phyloP scores from a whole-genome alignment of 1,140 invertebrate genomes.

The Solen grandis region DNA sequence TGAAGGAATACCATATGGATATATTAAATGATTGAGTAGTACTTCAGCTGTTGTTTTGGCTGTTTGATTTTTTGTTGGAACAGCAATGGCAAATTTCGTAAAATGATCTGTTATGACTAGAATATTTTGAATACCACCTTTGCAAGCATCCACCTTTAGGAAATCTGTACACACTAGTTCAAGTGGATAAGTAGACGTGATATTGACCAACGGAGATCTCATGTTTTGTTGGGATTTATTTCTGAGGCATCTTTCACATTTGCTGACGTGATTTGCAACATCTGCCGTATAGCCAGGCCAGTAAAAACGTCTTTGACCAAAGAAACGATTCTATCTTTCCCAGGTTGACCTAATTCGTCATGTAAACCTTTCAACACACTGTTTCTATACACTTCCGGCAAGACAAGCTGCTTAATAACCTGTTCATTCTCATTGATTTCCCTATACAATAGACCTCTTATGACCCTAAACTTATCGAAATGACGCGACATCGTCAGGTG shows the following conservation, averaged over 20 bases:
- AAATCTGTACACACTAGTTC: conserved; percentile 25
- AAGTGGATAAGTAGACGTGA: not conserved
- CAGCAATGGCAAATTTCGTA: conserved; percentile 36
- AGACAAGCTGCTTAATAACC: conserved; percentile 6
- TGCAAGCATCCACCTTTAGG: conserved; percentile 4
- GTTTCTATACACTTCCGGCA: conserved; percentile 15
- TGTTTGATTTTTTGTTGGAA: conserved; percentile 45
- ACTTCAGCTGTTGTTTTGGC: conserved; percentile 34
- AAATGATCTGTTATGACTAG: conserved; percentile 52
- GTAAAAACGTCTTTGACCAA: conserved; percentile 7
- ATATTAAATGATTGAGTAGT: conserved; percentile 13
- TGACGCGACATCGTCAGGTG: not conserved
- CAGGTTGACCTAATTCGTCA: conserved; percentile 27
- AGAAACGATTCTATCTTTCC: not conserved
- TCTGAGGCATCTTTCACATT: conserved; percentile 1
- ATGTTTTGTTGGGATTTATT: not conserved
- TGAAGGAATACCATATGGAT: conserved; percentile 7
- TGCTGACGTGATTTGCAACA: not conserved
- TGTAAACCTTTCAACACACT: conserved; percentile 10
- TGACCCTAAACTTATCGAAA: conserved; percentile 2
- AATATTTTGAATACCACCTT: conserved; percentile 3
- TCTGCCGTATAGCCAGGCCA: conserved; percentile 3
- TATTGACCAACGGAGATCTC: conserved; percentile 3
- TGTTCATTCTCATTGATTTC: not conserved
- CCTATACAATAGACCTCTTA: conserved; percentile 30